These are phyloP conservation scores for Callionymus lyra DNA, from an alignment of 2,113 vertebrate genomes.

Conservation along the genomic window DNA sequence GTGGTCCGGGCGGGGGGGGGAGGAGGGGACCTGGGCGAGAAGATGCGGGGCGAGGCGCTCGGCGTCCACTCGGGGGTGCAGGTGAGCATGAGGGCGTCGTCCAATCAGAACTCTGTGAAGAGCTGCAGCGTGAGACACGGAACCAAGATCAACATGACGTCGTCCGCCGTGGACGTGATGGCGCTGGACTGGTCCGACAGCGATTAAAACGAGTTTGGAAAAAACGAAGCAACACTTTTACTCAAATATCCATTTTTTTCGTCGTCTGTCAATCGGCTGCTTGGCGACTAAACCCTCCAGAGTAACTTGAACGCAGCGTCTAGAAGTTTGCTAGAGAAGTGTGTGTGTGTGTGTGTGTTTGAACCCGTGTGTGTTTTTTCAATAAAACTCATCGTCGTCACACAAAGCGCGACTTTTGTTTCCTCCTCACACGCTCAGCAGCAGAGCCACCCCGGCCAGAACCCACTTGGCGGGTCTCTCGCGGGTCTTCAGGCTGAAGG, in stretches of 20 bases:
- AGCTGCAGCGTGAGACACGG: conserved; percentile 87
- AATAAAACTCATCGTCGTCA: conserved; percentile 44
- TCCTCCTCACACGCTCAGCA: conserved; percentile 61
- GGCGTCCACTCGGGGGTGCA: conserved; percentile 88
- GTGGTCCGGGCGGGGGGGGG: conserved; percentile 47
- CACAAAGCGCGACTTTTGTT: neutral
- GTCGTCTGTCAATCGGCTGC: no score
- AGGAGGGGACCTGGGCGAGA: conserved; percentile 50
- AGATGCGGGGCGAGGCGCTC: conserved; percentile 58
- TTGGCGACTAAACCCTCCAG: no score
- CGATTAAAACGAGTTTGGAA: conserved; percentile 62
- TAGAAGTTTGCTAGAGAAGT: conserved; percentile 47
- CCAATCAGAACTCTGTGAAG: conserved; percentile 96
- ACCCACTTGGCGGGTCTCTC: conserved; percentile 65
- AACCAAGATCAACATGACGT: conserved; percentile 86
- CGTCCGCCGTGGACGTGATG: conserved; percentile 80
- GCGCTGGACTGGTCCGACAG: conserved; percentile 88
- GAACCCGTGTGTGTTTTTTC: conserved; percentile 55
- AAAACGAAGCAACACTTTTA: no score
- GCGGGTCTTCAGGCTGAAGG: conserved; percentile 67
- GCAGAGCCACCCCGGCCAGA: conserved; percentile 68
- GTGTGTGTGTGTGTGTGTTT: conserved; percentile 53
- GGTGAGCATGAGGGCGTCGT: conserved; percentile 87
- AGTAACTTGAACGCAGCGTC: neutral
- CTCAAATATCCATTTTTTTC: no score